Percentiles rank a stretch among this genome's conserved stretches.
Evolutionary conservation across 2,888 invertebrate genomes (phyloP).

Genomic region (Mylabris sibirica): DNA sequence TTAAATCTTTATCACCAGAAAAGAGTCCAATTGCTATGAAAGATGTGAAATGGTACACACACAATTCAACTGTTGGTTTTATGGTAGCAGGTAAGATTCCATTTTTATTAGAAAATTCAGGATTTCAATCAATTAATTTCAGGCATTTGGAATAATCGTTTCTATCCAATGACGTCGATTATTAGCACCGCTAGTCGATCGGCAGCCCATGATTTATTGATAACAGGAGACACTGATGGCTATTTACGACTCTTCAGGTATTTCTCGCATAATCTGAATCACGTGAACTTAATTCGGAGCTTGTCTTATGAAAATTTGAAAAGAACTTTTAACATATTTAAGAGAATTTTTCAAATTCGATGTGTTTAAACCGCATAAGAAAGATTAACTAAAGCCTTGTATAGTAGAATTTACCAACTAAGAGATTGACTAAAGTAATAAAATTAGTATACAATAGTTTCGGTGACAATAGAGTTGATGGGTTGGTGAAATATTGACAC

Average conservation of each 20-base stretch:
- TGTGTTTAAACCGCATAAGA: too few species aligned
- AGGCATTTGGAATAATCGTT: slow-evolving; percentile 91
- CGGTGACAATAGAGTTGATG: too few species aligned
- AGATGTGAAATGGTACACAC: slow-evolving; percentile 88
- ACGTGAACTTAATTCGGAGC: too few species aligned
- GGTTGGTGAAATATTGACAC: too few species aligned
- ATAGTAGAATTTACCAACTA: too few species aligned
- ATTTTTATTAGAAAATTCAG: neutral
- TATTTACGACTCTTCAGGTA: slow-evolving; percentile 65
- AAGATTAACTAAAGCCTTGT: too few species aligned
- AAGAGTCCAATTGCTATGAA: slow-evolving; percentile 90
- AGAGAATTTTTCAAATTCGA: too few species aligned
- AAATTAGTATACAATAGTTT: too few species aligned
- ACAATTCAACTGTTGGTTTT: slow-evolving; percentile 87
- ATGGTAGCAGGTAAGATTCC: slow-evolving; percentile 76
- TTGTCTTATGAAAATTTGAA: too few species aligned
- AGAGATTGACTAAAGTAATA: too few species aligned
- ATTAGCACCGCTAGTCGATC: slow-evolving; percentile 83
- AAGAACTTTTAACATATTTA: too few species aligned
- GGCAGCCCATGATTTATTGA: slow-evolving; percentile 82
- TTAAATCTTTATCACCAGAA: slow-evolving; percentile 85
- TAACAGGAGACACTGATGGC: slow-evolving; percentile 90
- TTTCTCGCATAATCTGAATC: too few species aligned
- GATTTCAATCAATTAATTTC: slow-evolving; percentile 38
- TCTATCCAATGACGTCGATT: slow-evolving; percentile 84